Conservation (phyloP, 2,797 vertebrate genomes). For the Oreochromis mossambicus region DNA sequence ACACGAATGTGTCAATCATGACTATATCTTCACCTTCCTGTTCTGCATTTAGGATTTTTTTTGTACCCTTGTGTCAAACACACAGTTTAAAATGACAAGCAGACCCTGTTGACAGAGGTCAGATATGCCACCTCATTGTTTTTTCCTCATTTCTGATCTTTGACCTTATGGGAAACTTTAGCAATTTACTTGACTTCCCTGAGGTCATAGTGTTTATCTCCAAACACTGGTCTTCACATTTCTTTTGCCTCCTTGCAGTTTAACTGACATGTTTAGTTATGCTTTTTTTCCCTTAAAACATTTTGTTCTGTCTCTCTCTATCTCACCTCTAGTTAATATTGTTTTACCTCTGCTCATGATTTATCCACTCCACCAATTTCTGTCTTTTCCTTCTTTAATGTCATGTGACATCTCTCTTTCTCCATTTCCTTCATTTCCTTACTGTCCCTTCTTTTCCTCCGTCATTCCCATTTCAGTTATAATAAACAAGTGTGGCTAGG, state of each 20-base stretch:
- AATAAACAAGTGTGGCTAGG: conserved; percentile 25
- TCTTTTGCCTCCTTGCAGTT: conserved; percentile 39
- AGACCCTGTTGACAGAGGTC: conserved; percentile 40
- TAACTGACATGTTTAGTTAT: conserved; percentile 61
- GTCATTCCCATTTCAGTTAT: conserved; percentile 21
- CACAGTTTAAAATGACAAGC: conserved; percentile 10
- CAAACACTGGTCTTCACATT: conserved; percentile 33
- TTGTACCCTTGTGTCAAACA: background rate
- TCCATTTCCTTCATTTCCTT: background rate
- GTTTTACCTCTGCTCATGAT: background rate
- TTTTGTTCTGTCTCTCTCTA: background rate
- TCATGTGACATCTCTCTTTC: background rate
- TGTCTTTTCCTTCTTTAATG: background rate
- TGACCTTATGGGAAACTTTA: background rate
- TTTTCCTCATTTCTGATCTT: conserved; percentile 41
- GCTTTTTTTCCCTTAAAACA: conserved; percentile 26
- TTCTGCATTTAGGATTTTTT: background rate
- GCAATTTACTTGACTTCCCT: background rate
- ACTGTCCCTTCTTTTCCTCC: background rate
- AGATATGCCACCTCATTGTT: conserved; percentile 34
- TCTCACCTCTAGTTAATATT: background rate
- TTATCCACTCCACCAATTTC: background rate
- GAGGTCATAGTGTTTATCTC: conserved; percentile 53
- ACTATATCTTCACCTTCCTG: background rate
- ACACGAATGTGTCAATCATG: background rate